These are phyloP conservation scores for Aeoliscus strigatus DNA, from an alignment of 2,797 vertebrate species.

Conservation along the genomic window DNA sequence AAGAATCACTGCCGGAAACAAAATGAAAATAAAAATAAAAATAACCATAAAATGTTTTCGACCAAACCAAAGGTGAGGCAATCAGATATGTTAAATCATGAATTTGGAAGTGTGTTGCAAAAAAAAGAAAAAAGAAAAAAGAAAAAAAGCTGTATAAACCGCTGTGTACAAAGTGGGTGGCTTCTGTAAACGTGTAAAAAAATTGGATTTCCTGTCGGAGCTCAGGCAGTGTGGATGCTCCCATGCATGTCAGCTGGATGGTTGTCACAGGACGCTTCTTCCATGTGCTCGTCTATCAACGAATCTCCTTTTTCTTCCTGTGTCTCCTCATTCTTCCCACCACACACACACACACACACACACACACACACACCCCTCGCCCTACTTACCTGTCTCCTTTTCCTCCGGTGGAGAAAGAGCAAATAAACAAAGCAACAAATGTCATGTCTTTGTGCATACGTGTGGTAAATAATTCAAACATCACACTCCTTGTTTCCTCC, in stretches of 20 bases:
- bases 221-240: constrained; percentile 56
- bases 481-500: constrained; percentile 43
- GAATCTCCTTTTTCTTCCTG: constrained; percentile 55
- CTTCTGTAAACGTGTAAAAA: constrained; percentile 55
- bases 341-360: too few species aligned
- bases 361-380: constrained; percentile 34
- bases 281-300: constrained; percentile 53
- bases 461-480: too few species aligned
- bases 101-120: constrained; percentile 57
- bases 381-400: constrained; percentile 55
- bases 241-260: constrained; percentile 76
- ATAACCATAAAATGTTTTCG: constrained; percentile 36
- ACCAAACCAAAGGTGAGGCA: constrained; percentile 57
- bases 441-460: constrained; percentile 28
- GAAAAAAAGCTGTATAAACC: constrained; percentile 40
- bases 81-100: constrained; percentile 51
- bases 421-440: constrained; percentile 77
- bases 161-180: constrained; percentile 51
- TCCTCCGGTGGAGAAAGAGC: constrained; percentile 71
- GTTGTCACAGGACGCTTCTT: constrained; percentile 69
- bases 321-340: too few species aligned
- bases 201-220: constrained; percentile 54
- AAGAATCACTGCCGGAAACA: constrained; percentile 70
- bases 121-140: constrained; percentile 33
- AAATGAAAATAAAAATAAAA: constrained; percentile 33